These are phyloP conservation scores for Drosophila mauritiana DNA, from an alignment of 1,140 invertebrate genomes.

Conservation along the genomic window DNA sequence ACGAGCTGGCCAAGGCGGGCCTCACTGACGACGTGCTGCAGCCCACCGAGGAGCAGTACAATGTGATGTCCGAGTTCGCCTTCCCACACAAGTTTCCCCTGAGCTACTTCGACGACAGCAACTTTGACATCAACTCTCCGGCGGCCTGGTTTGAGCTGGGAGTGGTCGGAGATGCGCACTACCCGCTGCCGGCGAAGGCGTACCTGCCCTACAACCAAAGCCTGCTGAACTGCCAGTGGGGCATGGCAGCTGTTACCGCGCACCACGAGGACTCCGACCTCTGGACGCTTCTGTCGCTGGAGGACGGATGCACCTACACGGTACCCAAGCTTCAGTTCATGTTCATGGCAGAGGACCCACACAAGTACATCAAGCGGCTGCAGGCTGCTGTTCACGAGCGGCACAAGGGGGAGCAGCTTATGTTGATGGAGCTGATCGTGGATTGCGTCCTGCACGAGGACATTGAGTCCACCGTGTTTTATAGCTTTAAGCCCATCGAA, in stretches of 20 bases:
- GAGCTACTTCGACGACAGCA: conserved; percentile 76
- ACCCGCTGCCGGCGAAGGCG: conserved; percentile 70
- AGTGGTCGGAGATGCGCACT: conserved; percentile 52
- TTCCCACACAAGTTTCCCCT: conserved; percentile 76
- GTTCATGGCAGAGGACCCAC: conserved; percentile 78
- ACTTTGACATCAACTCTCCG: conserved; percentile 68
- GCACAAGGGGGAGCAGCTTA: conserved; percentile 65
- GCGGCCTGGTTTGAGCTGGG: conserved; percentile 75
- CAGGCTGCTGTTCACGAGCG: conserved; percentile 61
- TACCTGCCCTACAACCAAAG: conserved; percentile 65
- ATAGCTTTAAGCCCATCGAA: conserved; percentile 69
- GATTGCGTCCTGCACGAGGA: conserved; percentile 78
- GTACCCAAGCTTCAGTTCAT: conserved; percentile 78
- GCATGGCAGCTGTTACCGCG: conserved; percentile 53
- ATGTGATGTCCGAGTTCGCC: conserved; percentile 67
- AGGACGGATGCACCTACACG: conserved; percentile 61
- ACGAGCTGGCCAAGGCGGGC: conserved; percentile 59
- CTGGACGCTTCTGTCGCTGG: conserved; percentile 60
- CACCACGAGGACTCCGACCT: conserved; percentile 48
- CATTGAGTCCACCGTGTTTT: conserved; percentile 56
- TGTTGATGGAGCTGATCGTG: conserved; percentile 77
- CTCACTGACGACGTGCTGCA: conserved; percentile 57
- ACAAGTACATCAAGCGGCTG: conserved; percentile 66
- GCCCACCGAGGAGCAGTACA: conserved; percentile 75
- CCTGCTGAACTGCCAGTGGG: conserved; percentile 67